Evolutionary conservation across 2,888 invertebrate species (phyloP).

Genomic region (Clanis bilineata): DNA sequence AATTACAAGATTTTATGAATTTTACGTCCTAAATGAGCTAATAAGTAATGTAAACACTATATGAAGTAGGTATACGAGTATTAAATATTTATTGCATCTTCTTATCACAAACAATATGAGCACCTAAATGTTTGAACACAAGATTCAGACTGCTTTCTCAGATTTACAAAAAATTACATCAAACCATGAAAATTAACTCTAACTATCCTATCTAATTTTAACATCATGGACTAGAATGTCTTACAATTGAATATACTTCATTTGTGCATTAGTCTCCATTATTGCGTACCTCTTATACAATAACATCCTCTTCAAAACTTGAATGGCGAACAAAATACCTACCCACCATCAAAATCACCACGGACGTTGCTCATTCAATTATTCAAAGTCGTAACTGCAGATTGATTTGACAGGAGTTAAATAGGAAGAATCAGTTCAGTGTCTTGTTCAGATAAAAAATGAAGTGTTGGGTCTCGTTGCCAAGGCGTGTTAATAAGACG

Average conservation of each 20-base stretch:
- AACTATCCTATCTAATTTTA: too few species aligned
- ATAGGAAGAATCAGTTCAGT: conserved; percentile 9
- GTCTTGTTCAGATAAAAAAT: not conserved
- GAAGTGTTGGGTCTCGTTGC: conserved; percentile 5
- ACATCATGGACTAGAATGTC: too few species aligned
- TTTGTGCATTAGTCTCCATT: not conserved
- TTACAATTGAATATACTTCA: not conserved
- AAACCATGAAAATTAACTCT: too few species aligned
- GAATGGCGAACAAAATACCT: not conserved
- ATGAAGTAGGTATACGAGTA: not conserved
- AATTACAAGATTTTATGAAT: conserved; percentile 4
- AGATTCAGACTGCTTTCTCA: not conserved
- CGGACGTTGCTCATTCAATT: not conserved
- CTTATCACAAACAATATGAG: not conserved
- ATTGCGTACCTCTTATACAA: not conserved
- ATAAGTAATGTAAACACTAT: not conserved
- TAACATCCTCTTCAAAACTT: not conserved
- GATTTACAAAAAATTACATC: too few species aligned
- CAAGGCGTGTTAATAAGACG: conserved; percentile 18
- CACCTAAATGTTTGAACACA: not conserved
- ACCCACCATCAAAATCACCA: not conserved
- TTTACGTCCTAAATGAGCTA: conserved; percentile 1
- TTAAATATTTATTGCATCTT: not conserved
- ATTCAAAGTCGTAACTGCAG: conserved; percentile 7
- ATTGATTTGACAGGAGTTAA: conserved; percentile 11